phyloP scores from a whole-genome alignment of 2,888 invertebrate genomes.

The Heterodera filipjevi region DNA sequence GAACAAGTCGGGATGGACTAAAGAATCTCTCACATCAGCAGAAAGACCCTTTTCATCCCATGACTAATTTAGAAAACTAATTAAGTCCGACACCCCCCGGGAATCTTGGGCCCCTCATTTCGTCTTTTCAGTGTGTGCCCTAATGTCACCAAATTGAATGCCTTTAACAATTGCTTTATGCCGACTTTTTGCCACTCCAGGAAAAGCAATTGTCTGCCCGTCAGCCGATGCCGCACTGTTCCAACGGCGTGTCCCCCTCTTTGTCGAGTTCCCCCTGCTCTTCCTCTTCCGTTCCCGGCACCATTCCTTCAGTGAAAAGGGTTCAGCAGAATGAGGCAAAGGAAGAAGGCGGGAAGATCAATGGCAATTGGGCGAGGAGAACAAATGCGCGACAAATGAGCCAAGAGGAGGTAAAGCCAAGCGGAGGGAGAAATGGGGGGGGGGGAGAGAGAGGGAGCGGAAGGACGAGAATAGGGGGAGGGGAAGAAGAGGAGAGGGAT shows the following conservation, averaged over 20 bases:
- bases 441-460: not conserved
- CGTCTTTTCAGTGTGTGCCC: no score
- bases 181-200: not conserved
- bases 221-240: not conserved
- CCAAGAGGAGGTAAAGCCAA: not conserved
- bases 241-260: not conserved
- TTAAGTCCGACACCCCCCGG: no score
- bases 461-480: no score
- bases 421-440: not conserved
- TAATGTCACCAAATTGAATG: no score
- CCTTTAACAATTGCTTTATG: no score
- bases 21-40: not conserved
- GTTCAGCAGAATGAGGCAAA: not conserved
- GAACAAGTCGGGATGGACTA: no score
- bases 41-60: no score
- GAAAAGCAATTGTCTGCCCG: not conserved
- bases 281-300: not conserved
- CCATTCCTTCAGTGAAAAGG: not conserved
- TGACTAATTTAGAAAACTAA: no score
- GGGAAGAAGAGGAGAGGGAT: no score
- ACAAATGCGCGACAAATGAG: not conserved
- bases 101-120: no score
- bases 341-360: slow-evolving; percentile 3
- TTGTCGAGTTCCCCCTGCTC: not conserved
- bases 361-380: not conserved